Conservation (phyloP, 1,140 invertebrate species). For the Leptoteleia sp. region DNA sequence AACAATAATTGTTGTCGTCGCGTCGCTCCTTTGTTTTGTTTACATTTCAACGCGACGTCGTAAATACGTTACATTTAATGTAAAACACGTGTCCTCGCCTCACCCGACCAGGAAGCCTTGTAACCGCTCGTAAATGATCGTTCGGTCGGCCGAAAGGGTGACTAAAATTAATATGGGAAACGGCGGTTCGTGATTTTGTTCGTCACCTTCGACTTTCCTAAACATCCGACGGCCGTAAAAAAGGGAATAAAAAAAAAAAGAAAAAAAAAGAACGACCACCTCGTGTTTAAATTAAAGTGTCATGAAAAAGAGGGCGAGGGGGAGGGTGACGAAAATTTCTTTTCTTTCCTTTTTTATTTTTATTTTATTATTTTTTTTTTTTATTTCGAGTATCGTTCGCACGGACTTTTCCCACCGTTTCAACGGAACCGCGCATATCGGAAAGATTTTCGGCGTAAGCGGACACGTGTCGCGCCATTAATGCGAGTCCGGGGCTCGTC, state of each 20-base stretch:
- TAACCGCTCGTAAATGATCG: slow-evolving; percentile 61
- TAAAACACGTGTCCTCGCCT: slow-evolving; percentile 58
- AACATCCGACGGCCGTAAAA: slow-evolving; percentile 57
- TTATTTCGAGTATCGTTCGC: slow-evolving; percentile 12
- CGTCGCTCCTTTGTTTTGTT: slow-evolving; percentile 2
- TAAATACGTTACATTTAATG: slow-evolving; percentile 53
- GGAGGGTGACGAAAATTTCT: no score
- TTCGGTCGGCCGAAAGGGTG: slow-evolving; percentile 36
- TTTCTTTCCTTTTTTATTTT: no score
- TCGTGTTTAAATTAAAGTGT: slow-evolving; percentile 27
- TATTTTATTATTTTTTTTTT: slow-evolving; percentile 16
- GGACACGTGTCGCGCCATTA: slow-evolving; percentile 37
- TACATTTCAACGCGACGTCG: slow-evolving; percentile 10
- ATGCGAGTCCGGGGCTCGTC: slow-evolving; percentile 25
- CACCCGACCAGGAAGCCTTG: slow-evolving; percentile 50
- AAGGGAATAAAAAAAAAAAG: no score
- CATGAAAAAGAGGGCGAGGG: background rate
- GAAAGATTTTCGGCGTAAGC: slow-evolving; percentile 25
- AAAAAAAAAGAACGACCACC: slow-evolving; percentile 20
- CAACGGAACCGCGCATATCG: slow-evolving; percentile 14
- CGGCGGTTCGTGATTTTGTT: slow-evolving; percentile 50
- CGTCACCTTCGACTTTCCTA: slow-evolving; percentile 60
- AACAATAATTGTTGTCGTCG: slow-evolving; percentile 1
- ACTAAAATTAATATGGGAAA: slow-evolving; percentile 65
- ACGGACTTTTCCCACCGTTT: slow-evolving; percentile 44